Evolutionary conservation across 1,140 invertebrate genomes (phyloP).

Genomic region (Charaxes varanes): DNA sequence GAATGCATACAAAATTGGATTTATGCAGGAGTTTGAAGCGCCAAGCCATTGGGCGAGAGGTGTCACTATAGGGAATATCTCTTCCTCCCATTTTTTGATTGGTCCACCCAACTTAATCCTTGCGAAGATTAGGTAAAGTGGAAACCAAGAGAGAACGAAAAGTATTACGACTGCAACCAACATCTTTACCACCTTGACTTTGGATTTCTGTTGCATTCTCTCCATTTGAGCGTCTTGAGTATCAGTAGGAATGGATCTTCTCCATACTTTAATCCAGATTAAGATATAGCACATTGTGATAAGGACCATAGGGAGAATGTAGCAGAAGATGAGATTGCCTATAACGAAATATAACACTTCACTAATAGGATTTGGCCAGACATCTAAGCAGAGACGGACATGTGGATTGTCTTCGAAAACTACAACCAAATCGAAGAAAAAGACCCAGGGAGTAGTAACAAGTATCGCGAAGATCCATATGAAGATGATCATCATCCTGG

Average conservation of each 20-base stretch:
- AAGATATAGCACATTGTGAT: slow-evolving; percentile 94
- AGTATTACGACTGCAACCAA: slow-evolving; percentile 94
- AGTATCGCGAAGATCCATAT: slow-evolving; percentile 92
- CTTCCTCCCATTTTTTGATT: slow-evolving; percentile 82
- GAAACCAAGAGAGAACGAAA: slow-evolving; percentile 96
- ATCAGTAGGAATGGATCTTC: slow-evolving; percentile 89
- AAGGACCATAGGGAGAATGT: slow-evolving; percentile 92
- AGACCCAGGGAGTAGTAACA: slow-evolving; percentile 90
- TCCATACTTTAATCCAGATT: slow-evolving; percentile 95
- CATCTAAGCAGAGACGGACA: slow-evolving; percentile 85
- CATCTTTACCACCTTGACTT: slow-evolving; percentile 97
- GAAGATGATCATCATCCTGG: slow-evolving; percentile 89
- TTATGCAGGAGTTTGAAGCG: slow-evolving; percentile 96
- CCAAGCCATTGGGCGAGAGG: slow-evolving; percentile 98
- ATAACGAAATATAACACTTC: slow-evolving; percentile 91
- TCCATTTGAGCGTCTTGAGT: slow-evolving; percentile 94
- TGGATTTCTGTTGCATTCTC: slow-evolving; percentile 92
- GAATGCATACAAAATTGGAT: too few species aligned
- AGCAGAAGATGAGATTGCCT: slow-evolving; percentile 92
- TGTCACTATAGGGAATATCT: slow-evolving; percentile 85
- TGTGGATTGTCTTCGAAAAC: slow-evolving; percentile 83
- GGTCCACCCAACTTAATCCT: slow-evolving; percentile 87
- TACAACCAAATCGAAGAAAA: slow-evolving; percentile 90
- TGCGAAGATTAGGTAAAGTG: slow-evolving; percentile 92
- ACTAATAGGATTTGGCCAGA: slow-evolving; percentile 88